Evolutionary conservation across 2,797 vertebrate genomes (phyloP).

Genomic region (Meda fulgida): DNA sequence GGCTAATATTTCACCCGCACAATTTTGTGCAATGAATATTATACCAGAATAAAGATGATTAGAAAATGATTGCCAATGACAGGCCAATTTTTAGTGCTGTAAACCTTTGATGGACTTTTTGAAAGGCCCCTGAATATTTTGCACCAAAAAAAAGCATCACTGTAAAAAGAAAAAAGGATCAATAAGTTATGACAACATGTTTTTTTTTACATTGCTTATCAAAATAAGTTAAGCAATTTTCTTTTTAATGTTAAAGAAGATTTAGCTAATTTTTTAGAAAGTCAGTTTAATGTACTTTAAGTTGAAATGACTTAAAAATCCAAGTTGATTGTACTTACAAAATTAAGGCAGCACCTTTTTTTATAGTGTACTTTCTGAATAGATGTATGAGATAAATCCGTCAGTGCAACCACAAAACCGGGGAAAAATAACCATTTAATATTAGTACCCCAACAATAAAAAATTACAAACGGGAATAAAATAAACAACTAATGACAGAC

Average conservation of each 20-base stretch:
- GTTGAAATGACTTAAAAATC: too few relatives aligned
- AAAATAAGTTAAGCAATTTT: too few relatives aligned
- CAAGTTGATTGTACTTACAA: too few relatives aligned
- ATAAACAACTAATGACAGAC: conserved; percentile 56
- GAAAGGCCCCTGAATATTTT: not conserved
- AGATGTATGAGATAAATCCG: conserved; percentile 28
- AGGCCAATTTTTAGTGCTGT: conserved; percentile 22
- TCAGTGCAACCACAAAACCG: conserved; percentile 4
- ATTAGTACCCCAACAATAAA: conserved; percentile 54
- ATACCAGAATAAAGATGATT: conserved; percentile 46
- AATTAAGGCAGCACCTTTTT: too few relatives aligned
- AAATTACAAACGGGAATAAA: conserved; percentile 37
- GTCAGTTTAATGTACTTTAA: too few relatives aligned
- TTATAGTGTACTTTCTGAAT: not conserved
- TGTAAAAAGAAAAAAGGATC: too few relatives aligned
- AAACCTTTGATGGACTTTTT: not conserved
- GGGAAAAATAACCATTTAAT: conserved; percentile 31
- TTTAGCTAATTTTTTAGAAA: too few relatives aligned
- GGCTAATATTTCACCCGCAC: conserved; percentile 84
- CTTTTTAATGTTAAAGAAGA: too few relatives aligned
- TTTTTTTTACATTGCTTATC: too few relatives aligned
- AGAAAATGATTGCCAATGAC: conserved; percentile 13
- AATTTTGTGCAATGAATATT: conserved; percentile 45
- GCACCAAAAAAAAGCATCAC: not conserved
- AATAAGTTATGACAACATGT: too few relatives aligned